Percentiles rank a stretch among this genome's conserved stretches.
phyloP scores from a whole-genome alignment of 2,797 vertebrate genomes.

The Clamator glandarius region DNA sequence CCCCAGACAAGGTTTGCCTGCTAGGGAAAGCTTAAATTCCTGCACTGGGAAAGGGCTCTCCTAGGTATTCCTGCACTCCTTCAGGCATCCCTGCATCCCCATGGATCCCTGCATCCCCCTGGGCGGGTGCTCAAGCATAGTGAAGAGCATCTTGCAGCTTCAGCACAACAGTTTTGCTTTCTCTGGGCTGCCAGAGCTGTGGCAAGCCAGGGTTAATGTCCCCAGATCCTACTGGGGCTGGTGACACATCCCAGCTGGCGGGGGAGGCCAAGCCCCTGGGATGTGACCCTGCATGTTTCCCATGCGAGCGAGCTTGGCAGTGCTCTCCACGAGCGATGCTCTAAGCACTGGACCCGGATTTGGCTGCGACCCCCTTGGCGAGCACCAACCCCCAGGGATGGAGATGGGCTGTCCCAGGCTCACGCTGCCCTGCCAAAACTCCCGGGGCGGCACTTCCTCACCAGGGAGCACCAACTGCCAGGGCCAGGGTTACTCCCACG shows the following conservation, averaged over 20 bases:
- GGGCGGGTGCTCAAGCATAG: background rate
- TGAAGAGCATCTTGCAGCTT: background rate
- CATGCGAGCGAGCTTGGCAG: slow-evolving; percentile 15
- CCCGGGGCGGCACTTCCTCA: background rate
- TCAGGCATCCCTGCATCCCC: background rate
- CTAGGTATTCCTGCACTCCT: background rate
- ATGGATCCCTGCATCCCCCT: background rate
- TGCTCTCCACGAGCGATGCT: background rate
- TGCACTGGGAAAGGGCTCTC: background rate
- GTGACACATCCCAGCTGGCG: background rate
- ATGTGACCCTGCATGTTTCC: background rate
- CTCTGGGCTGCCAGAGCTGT: background rate
- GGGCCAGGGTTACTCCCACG: background rate
- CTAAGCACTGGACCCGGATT: background rate
- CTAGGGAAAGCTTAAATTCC: background rate
- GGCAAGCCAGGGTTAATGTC: background rate
- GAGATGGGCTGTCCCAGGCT: background rate
- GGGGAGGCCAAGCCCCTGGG: background rate
- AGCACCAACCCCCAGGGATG: background rate
- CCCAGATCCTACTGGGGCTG: background rate
- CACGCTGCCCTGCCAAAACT: background rate
- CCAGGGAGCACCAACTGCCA: background rate
- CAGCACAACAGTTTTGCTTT: background rate
- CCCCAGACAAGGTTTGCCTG: background rate
- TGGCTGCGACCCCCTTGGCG: background rate